Base-by-base conservation (phyloP, 2,797 vertebrate species). In the Decapterus maruadsi region DNA sequence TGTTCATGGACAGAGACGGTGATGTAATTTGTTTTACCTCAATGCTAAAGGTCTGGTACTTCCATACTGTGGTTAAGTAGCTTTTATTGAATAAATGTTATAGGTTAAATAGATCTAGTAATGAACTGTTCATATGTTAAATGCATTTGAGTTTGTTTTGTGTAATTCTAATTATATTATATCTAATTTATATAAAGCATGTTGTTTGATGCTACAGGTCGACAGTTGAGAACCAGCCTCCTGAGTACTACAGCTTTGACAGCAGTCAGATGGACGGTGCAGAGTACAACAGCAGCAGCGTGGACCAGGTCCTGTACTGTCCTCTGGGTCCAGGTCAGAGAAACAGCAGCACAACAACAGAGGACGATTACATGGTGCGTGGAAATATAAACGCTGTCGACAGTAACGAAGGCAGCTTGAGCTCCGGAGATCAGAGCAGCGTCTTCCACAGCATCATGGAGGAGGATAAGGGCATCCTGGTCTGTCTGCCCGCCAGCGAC, bases 211-310 rank as follows among this genome's bases (percentile, higher is more conserved):
- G 48, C 68, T 56, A 7, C 54, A 89, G 62, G 67, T 10, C 62
- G 3, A 8, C 50, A 20, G 0, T 60, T 12, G n/a, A 73, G 22
- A 55, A 45, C 12, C 65, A 84, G 65, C 29, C 22, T 9, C 9
- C 61, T 22, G 60, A 89, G 61, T 83, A 53, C 63, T 87, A 68
- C 88, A 91, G 82, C 56, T 86, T 84, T 13, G 73, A 77, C 43
- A 66, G 79, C 53, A 45, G 58, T 4, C 55, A 40, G 0, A 29
- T 73, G 11, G 78, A 86, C 54, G 48, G 14, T 14, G 4, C 43
- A 2, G 50, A 80, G 46, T 55, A 53, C 61, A 68, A 17, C 0
- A 50, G 85, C 54, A 1, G 8, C 20, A 31, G 36, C 17, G 0
- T 0, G 2, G 19, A 34, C 11, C 57, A 13, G 13, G 29, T 34